Conservation (phyloP, 2,797 vertebrate genomes). For the Poecile montanus region DNA sequence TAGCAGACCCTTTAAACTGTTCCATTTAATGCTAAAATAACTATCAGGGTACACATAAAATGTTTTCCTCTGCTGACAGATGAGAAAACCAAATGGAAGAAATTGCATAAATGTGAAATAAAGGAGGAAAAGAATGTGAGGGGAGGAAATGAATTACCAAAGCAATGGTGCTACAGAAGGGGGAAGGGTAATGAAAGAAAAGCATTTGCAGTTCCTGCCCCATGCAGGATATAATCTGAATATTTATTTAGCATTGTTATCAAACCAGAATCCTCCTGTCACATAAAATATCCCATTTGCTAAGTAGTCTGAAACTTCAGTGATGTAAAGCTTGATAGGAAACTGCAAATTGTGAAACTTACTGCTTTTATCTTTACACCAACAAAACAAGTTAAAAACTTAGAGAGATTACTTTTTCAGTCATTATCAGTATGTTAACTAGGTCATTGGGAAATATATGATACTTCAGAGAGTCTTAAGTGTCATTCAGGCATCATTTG, state of each 20-base stretch:
- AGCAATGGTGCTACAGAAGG: neutral
- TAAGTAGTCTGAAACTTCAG: slow-evolving; percentile 42
- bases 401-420: slow-evolving; percentile 30
- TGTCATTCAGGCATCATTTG: slow-evolving; percentile 48
- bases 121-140: slow-evolving; percentile 5
- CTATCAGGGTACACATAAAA: slow-evolving; percentile 31
- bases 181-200: slow-evolving; percentile 19
- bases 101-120: slow-evolving; percentile 51
- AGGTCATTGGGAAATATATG: slow-evolving; percentile 54
- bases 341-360: slow-evolving; percentile 45
- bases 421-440: slow-evolving; percentile 57
- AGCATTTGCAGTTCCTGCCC: slow-evolving; percentile 26
- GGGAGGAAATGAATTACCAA: slow-evolving; percentile 44
- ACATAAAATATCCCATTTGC: slow-evolving; percentile 55
- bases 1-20: slow-evolving; percentile 47
- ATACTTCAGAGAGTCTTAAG: slow-evolving; percentile 57
- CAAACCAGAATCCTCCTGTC: slow-evolving; percentile 46
- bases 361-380: slow-evolving; percentile 62
- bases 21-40: slow-evolving; percentile 33
- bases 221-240: neutral
- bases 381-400: slow-evolving; percentile 53
- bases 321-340: slow-evolving; percentile 30
- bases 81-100: slow-evolving; percentile 36
- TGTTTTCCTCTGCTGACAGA: slow-evolving; percentile 42
- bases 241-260: slow-evolving; percentile 30